Evolutionary conservation across 2,888 invertebrate genomes (phyloP).

Genomic region (Harmothoe impar): DNA sequence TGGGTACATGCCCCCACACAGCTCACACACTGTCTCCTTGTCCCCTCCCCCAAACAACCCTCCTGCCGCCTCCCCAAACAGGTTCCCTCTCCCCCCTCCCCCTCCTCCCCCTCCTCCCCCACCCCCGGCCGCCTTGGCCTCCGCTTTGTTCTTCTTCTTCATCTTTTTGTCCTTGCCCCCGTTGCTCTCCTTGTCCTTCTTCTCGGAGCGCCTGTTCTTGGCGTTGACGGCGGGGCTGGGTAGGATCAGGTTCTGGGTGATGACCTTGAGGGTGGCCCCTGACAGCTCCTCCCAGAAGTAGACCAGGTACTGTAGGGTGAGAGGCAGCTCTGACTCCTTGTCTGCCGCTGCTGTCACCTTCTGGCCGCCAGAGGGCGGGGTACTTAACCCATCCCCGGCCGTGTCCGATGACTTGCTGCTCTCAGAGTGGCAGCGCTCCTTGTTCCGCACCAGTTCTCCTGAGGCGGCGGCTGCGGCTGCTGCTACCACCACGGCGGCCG

Average conservation of each 20-base stretch:
- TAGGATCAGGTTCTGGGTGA: constrained; percentile 87
- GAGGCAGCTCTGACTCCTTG: constrained; percentile 87
- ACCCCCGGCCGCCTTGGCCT: constrained; percentile 80
- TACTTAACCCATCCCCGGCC: not conserved
- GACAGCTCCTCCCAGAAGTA: constrained; percentile 93
- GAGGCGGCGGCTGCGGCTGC: not conserved
- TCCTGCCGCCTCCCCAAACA: constrained; percentile 74
- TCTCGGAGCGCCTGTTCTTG: constrained; percentile 77
- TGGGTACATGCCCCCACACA: constrained; percentile 89
- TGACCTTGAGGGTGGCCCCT: constrained; percentile 85
- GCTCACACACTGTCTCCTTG: constrained; percentile 89
- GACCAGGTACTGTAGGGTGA: constrained; percentile 94
- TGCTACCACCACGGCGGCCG: not conserved
- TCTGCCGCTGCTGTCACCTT: constrained; percentile 56
- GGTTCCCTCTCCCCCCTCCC: constrained; percentile 75
- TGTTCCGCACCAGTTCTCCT: constrained; percentile 45
- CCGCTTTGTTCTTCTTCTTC: constrained; percentile 85
- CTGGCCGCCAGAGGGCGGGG: not conserved
- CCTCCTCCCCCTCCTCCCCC: constrained; percentile 75
- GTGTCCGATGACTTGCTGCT: constrained; percentile 64
- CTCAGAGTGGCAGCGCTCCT: constrained; percentile 67
- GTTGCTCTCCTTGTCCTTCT: constrained; percentile 75
- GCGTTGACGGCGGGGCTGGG: constrained; percentile 85
- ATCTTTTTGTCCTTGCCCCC: constrained; percentile 75
- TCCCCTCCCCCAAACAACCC: constrained; percentile 72